phyloP scores from a whole-genome alignment of 2,888 invertebrate species.

The Polylopha cassiicola region DNA sequence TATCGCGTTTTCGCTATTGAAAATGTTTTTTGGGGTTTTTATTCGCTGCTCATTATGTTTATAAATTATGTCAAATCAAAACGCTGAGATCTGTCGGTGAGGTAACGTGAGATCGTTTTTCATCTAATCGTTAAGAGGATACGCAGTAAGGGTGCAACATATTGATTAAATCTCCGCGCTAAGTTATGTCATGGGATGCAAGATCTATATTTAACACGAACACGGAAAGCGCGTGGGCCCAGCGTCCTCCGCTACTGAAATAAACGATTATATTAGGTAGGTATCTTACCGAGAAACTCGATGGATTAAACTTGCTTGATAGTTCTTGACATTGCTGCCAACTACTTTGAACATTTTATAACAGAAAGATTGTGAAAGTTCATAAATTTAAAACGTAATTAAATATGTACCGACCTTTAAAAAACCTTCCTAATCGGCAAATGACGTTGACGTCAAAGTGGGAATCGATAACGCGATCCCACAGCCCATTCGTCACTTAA shows the following conservation, averaged over 20 bases:
- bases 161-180: constrained; percentile 11
- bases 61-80: no score
- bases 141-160: constrained; percentile 9
- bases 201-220: constrained; percentile 42
- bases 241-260: constrained; percentile 35
- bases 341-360: no score
- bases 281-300: constrained; percentile 11
- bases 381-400: no score
- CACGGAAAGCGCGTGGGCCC: constrained; percentile 40
- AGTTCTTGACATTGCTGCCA: no score
- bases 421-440: constrained; percentile 7
- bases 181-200: constrained; percentile 50
- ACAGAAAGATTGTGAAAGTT: no score
- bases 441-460: constrained; percentile 12
- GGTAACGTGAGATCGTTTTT: no score
- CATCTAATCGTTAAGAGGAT: no score
- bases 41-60: no score
- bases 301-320: no score
- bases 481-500: constrained; percentile 10
- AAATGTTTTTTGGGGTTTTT: no score
- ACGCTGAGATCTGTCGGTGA: not conserved
- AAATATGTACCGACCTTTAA: not conserved
- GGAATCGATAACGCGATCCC: constrained; percentile 10
- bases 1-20: no score
- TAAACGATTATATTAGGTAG: constrained; percentile 31